Evolutionary conservation across 2,113 vertebrate genomes (phyloP).

Genomic region (Myiozetetes cayanensis): DNA sequence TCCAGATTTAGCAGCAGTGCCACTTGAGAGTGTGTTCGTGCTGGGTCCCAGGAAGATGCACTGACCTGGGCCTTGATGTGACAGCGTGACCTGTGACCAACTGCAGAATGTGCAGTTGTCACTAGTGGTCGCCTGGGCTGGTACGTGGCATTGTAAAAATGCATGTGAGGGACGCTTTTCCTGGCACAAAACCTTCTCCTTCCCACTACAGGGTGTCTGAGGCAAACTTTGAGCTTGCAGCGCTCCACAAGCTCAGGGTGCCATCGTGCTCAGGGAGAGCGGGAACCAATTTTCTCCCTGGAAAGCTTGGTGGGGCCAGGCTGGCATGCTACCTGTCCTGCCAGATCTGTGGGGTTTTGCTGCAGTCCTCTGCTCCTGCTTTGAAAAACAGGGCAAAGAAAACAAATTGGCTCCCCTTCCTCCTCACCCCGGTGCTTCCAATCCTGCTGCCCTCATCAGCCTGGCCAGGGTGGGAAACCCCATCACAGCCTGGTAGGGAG

Average conservation of each 20-base stretch:
- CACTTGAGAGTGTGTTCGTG: accelerated
- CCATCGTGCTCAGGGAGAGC: accelerated
- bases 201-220: not conserved
- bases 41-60: not conserved
- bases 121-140: accelerated
- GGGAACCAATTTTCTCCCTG: not conserved
- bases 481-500: not conserved
- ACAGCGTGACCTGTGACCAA: accelerated
- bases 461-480: accelerated
- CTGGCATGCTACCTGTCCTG: not conserved
- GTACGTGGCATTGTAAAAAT: not conserved
- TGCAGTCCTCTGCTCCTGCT: not conserved
- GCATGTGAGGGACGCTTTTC: accelerated
- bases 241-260: not conserved
- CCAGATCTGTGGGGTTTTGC: not conserved
- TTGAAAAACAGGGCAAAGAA: not conserved
- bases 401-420: not conserved
- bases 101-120: accelerated
- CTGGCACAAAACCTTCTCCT: not conserved
- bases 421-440: not conserved
- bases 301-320: not conserved
- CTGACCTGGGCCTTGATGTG: not conserved
- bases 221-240: not conserved
- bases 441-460: not conserved
- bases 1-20: not conserved